Evolutionary conservation across 2,888 invertebrate genomes (phyloP).

Genomic region (Caenorhabditis sp.): DNA sequence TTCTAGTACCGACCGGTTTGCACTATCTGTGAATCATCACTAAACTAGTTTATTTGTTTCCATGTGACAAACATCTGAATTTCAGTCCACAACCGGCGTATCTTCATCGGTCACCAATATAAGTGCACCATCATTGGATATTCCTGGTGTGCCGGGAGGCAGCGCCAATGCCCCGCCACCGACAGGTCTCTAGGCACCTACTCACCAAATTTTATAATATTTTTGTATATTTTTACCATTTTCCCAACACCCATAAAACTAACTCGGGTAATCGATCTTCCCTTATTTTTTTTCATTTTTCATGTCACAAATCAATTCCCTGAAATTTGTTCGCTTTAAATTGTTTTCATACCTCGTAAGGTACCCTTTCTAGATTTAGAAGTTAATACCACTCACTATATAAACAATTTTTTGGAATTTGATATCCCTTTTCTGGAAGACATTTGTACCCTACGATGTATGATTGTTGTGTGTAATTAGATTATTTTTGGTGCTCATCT

Average conservation of each 20-base stretch:
- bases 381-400: constrained; percentile 5
- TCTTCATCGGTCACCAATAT: constrained; percentile 12
- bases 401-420: no score
- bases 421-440: no score
- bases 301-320: constrained; percentile 3
- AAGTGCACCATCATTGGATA: constrained; percentile 21
- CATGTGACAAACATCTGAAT: no score
- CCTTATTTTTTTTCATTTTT: neutral
- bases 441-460: neutral
- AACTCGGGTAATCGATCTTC: neutral
- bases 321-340: constrained; percentile 6
- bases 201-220: neutral
- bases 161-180: constrained; percentile 21
- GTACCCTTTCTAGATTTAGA: no score
- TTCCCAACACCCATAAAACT: neutral
- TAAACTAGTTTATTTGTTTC: no score
- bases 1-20: no score
- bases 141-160: constrained; percentile 19
- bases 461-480: neutral
- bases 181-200: constrained; percentile 14
- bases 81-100: constrained; percentile 31
- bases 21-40: no score
- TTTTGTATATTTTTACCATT: neutral
- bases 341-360: neutral
- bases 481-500: neutral